Evolutionary conservation across 1,140 invertebrate genomes (phyloP).

Genomic region (Cyclina sinensis): DNA sequence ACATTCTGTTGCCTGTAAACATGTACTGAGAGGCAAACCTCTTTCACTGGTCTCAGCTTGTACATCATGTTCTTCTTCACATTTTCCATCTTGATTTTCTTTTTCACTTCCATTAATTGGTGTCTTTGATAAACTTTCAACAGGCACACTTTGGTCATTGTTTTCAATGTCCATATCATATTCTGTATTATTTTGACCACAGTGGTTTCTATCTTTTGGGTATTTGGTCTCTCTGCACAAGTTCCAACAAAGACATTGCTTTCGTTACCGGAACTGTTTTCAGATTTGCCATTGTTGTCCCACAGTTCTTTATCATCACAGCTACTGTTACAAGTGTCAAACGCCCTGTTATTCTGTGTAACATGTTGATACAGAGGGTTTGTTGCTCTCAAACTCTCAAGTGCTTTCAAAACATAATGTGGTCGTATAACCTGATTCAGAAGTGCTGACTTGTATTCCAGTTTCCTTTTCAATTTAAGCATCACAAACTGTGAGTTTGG

Average conservation of each 20-base stretch:
- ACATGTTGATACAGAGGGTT: conserved; percentile 6
- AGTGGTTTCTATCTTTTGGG: background rate
- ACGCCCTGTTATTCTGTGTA: background rate
- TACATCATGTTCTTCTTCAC: background rate
- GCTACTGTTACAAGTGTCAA: background rate
- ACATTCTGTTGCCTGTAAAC: conserved; percentile 3
- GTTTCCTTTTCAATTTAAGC: conserved; percentile 29
- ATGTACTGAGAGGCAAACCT: conserved; percentile 13
- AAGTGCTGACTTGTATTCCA: conserved; percentile 29
- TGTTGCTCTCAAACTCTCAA: background rate
- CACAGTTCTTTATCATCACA: background rate
- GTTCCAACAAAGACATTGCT: too few species aligned
- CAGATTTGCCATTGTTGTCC: too few species aligned
- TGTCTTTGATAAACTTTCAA: background rate
- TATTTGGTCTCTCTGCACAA: background rate
- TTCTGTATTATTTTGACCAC: background rate
- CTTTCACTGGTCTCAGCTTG: background rate
- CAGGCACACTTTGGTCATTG: background rate
- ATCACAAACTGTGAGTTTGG: conserved; percentile 28
- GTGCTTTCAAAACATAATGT: background rate
- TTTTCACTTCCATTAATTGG: background rate
- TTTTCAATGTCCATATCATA: background rate
- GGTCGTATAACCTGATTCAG: conserved; percentile 21
- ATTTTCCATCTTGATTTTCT: background rate
- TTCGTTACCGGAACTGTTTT: too few species aligned